Evolutionary conservation across 2,113 vertebrate species (phyloP), one percentile per base, ranked within the genome.

Genomic region (Egretta garzetta): DNA sequence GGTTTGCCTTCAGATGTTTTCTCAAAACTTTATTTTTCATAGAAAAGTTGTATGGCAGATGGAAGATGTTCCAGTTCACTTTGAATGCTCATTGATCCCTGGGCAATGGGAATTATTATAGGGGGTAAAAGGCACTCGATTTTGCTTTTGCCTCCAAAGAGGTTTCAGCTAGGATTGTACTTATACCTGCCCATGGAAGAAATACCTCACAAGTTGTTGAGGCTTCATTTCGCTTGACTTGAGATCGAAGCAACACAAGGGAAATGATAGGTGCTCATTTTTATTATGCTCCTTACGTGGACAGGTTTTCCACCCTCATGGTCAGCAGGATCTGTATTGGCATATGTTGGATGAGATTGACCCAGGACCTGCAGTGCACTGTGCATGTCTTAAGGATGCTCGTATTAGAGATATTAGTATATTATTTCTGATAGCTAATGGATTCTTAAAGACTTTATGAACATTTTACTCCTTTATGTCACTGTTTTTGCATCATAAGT

Each of bases 361-460:
- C 41, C 55, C 19, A 59, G 52, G 50, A 15, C 59, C 33, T 86
- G 66, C 28, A 83, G 71, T 80, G 60, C 50, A 35, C 22, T 66
- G 15, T 70, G 67, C 41, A 2, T 58, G 20, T 81, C 58, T 79
- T 82, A 82, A 58, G 10, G 37, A 76, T 82, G 55, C 15, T 85
- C 5, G 2, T 82, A 43, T 73, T 73, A 89, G 45, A 80, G 37
- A 28, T 71, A 73, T 70, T 92, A 94, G 53, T 91, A 66, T 80
- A 59, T 95, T 84, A 68, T 95, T 93, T 96, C 62, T 60, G 39
- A 35, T 73, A 70, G 56, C 35, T 81, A 87, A 91, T 90, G 56
- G 58, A 79, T 49, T 94, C 14, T 60, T 91, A 64, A 96, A 85
- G 89, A 80, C 52, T 95, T 92, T 19, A 73, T 79, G 45, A 60